phyloP scores from a whole-genome alignment of 2,797 vertebrate genomes.

The Brachyrhaphis roseni region DNA sequence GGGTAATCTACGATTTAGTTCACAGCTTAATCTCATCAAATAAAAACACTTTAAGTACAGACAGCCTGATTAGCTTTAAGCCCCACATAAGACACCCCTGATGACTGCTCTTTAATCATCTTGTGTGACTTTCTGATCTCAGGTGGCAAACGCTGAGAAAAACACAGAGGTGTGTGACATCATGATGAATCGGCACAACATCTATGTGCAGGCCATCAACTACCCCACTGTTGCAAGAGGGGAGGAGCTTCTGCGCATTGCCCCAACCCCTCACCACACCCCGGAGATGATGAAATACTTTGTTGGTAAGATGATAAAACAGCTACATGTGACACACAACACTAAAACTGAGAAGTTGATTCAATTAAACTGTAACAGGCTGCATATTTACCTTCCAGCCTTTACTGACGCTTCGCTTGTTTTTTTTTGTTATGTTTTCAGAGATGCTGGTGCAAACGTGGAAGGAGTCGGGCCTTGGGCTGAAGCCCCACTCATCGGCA shows the following conservation, averaged over 20 bases:
- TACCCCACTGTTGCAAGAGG: constrained; percentile 94
- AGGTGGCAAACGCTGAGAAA: constrained; percentile 94
- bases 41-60: neutral
- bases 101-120: neutral
- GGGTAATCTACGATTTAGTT: constrained; percentile 75
- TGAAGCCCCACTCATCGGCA: constrained; percentile 89
- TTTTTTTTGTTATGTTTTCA: constrained; percentile 52
- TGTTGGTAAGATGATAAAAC: constrained; percentile 82
- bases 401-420: neutral
- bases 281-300: constrained; percentile 98
- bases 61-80: neutral
- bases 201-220: constrained; percentile 98
- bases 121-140: neutral
- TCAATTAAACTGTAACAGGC: neutral
- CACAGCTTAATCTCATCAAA: neutral
- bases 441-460: constrained; percentile 89
- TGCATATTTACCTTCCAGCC: neutral
- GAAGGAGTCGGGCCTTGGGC: constrained; percentile 88
- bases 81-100: neutral
- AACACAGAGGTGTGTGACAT: constrained; percentile 93
- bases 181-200: constrained; percentile 92
- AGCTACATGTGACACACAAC: neutral
- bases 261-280: constrained; percentile 94
- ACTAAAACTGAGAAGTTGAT: neutral
- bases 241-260: constrained; percentile 93